Conservation (phyloP, 2,113 vertebrate species). For the Andinoacara biseriatus region DNA sequence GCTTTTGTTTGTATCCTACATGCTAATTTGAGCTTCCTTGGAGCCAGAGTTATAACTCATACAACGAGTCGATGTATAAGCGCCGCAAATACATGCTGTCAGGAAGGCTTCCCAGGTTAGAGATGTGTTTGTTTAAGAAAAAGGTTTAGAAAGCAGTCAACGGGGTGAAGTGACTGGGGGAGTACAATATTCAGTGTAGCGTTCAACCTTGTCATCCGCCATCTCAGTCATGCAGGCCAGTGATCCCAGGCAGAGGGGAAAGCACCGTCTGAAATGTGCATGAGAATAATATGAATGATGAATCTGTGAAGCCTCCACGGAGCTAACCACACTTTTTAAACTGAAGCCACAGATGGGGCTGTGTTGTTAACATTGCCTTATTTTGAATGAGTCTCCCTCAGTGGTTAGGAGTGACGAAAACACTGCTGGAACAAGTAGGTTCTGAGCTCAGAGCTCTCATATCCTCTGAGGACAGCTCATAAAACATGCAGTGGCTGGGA, state of each 20-base stretch:
- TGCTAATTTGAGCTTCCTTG: constrained; percentile 27
- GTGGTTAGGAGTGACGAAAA: constrained; percentile 66
- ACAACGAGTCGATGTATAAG: constrained; percentile 9
- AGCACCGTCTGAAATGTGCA: constrained; percentile 41
- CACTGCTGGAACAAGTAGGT: constrained; percentile 72
- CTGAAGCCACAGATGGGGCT: constrained; percentile 34
- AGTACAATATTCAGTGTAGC: constrained; percentile 48
- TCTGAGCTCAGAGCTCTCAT: constrained; percentile 74
- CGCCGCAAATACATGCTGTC: constrained; percentile 36
- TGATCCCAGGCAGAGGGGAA: constrained; percentile 46
- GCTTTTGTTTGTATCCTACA: constrained; percentile 29
- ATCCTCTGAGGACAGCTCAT: constrained; percentile 78
- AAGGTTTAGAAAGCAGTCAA: constrained; percentile 38
- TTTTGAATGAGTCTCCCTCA: constrained; percentile 50
- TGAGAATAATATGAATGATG: constrained; percentile 55
- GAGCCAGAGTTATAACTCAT: constrained; percentile 28
- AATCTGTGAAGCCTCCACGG: constrained; percentile 25
- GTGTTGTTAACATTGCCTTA: constrained; percentile 54
- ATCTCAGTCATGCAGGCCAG: constrained; percentile 42
- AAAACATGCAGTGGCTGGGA: constrained; percentile 79
- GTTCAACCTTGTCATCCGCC: constrained; percentile 62
- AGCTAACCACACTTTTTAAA: constrained; percentile 32
- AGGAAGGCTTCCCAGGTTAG: constrained; percentile 18
- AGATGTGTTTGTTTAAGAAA: constrained; percentile 62
- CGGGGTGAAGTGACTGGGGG: constrained; percentile 1